Evolutionary conservation across 2,113 vertebrate species (phyloP).

Genomic region (Trinectes maculatus): DNA sequence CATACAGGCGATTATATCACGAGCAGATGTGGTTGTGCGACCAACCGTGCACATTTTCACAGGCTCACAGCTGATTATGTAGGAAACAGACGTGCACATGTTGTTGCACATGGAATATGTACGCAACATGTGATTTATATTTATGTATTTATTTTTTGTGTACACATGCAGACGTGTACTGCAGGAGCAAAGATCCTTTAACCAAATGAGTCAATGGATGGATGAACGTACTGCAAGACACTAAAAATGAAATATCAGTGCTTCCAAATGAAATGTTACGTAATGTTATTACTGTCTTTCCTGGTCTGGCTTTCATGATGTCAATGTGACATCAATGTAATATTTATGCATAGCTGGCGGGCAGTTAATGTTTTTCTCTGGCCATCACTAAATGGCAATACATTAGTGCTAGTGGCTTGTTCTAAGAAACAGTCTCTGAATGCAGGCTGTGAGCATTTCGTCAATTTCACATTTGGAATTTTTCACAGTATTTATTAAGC

Average conservation of each 20-base stretch:
- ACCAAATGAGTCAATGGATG: no score
- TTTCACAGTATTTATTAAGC: no score
- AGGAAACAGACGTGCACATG: neutral
- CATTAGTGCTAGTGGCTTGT: no score
- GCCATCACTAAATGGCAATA: neutral
- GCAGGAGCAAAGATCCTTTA: neutral
- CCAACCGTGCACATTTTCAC: neutral
- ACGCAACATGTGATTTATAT: neutral
- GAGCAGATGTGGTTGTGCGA: neutral
- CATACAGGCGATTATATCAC: conserved; percentile 9
- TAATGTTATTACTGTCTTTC: no score
- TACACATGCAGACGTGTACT: neutral
- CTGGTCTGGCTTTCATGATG: no score
- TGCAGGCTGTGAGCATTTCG: neutral
- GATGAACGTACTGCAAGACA: no score
- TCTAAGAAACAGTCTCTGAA: no score
- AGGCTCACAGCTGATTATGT: conserved; percentile 21
- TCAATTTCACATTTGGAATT: no score
- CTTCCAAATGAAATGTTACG: no score
- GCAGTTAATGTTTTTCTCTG: neutral
- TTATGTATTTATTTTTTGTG: neutral
- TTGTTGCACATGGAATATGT: neutral
- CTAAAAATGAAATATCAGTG: no score
- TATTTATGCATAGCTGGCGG: no score
- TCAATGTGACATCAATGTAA: no score